These are phyloP conservation scores for Clavelina lepadiformis DNA, from an alignment of 23 tunicate species.

Conservation along the genomic window DNA sequence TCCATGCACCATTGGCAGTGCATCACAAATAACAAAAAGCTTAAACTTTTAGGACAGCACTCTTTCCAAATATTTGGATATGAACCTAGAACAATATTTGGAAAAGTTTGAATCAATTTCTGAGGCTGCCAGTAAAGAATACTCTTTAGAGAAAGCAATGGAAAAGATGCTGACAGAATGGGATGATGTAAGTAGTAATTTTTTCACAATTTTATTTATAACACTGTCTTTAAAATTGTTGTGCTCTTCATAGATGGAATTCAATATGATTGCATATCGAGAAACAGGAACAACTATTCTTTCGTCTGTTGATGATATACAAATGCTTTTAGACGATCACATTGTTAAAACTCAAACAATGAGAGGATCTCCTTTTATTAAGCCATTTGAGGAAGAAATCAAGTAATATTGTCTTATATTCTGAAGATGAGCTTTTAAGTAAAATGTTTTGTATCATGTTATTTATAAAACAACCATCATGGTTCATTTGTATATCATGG, in stretches of 20 bases:
- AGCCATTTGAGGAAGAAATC: slow-evolving; percentile 93
- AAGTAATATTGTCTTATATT: no score
- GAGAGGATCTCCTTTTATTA: slow-evolving; percentile 94
- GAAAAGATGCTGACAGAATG: slow-evolving; percentile 95
- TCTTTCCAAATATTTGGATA: slow-evolving; percentile 82
- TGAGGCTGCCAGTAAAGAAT: slow-evolving; percentile 97
- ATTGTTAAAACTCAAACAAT: slow-evolving; percentile 98
- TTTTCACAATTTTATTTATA: background rate
- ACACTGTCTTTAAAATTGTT: background rate
- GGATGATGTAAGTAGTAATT: slow-evolving; percentile 69
- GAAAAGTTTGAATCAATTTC: slow-evolving; percentile 88
- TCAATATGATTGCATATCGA: slow-evolving; percentile 96
- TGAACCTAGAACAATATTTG: slow-evolving; percentile 78
- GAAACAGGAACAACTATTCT: slow-evolving; percentile 93
- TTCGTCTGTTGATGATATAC: slow-evolving; percentile 93
- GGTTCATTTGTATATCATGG: no score
- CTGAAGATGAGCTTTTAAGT: no score
- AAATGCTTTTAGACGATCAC: slow-evolving; percentile 98
- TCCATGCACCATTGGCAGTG: background rate
- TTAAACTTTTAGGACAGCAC: slow-evolving; percentile 53
- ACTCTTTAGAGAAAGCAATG: slow-evolving; percentile 96
- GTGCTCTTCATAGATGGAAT: slow-evolving; percentile 51
- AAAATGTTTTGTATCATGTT: no score
- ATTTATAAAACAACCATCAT: no score
- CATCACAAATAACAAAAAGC: background rate